Conservation (phyloP, 2,797 vertebrate genomes). For the Epinephelus malabaricus region DNA sequence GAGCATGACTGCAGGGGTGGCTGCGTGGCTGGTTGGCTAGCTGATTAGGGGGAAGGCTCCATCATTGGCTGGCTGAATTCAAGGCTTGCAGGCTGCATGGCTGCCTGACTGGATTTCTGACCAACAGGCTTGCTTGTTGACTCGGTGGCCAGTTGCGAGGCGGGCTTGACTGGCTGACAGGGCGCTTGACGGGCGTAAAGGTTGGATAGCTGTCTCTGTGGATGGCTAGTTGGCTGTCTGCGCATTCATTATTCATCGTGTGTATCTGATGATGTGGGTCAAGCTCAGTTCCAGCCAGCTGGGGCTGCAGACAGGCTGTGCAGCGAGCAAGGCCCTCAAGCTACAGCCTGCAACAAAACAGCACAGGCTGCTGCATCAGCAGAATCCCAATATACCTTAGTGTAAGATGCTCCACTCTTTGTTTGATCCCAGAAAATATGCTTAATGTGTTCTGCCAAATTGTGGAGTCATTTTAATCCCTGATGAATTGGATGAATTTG, state of each 20-base stretch:
- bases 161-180: slow-evolving; percentile 47
- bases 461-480: not conserved
- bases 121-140: slow-evolving; percentile 48
- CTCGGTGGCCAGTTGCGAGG: slow-evolving; percentile 35
- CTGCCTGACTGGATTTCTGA: slow-evolving; percentile 47
- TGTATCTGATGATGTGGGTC: slow-evolving; percentile 81
- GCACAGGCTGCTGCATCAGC: slow-evolving; percentile 49
- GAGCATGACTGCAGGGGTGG: slow-evolving; percentile 25
- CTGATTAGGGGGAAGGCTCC: slow-evolving; percentile 10
- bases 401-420: slow-evolving; percentile 13
- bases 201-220: slow-evolving; percentile 55
- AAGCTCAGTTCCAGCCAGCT: slow-evolving; percentile 65
- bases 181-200: slow-evolving; percentile 52
- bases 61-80: slow-evolving; percentile 40
- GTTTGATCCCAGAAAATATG: slow-evolving; percentile 11
- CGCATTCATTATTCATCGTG: slow-evolving; percentile 81
- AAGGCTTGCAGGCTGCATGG: slow-evolving; percentile 18
- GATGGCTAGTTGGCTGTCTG: slow-evolving; percentile 59
- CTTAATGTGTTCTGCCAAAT: not conserved
- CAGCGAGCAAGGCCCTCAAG: slow-evolving; percentile 56
- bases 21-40: slow-evolving; percentile 26
- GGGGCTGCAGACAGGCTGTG: slow-evolving; percentile 54
- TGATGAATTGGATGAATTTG: not conserved
- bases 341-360: slow-evolving; percentile 62
- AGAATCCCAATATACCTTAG: slow-evolving; percentile 52